phyloP scores from a whole-genome alignment of 2,888 invertebrate species.

The Chalcis sispes region DNA sequence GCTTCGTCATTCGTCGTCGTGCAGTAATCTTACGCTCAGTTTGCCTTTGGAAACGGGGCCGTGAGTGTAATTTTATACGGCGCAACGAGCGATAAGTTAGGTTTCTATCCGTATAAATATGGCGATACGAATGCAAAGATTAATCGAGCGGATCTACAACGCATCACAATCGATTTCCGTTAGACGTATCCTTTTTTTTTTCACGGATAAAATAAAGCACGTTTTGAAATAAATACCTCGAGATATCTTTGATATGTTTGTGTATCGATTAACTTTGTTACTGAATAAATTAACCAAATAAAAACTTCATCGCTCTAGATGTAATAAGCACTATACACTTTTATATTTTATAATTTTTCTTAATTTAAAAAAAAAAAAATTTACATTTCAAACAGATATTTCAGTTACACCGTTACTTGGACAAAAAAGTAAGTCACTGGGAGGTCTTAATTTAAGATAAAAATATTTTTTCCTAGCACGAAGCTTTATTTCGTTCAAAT shows the following conservation, averaged over 20 bases:
- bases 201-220: no score
- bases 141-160: slow-evolving; percentile 58
- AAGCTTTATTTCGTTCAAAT: slow-evolving; percentile 12
- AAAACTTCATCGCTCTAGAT: no score
- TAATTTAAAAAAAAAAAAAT: neutral
- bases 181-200: slow-evolving; percentile 69
- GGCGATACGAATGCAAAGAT: slow-evolving; percentile 62
- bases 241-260: neutral
- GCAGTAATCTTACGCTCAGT: slow-evolving; percentile 12
- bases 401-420: slow-evolving; percentile 59
- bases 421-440: slow-evolving; percentile 62
- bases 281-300: no score
- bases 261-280: no score
- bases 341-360: slow-evolving; percentile 31
- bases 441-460: neutral
- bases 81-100: slow-evolving; percentile 51
- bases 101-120: slow-evolving; percentile 59
- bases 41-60: slow-evolving; percentile 11
- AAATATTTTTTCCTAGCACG: neutral
- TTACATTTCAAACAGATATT: slow-evolving; percentile 60
- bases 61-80: no score
- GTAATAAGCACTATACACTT: no score
- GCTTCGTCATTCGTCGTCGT: neutral
- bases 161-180: slow-evolving; percentile 49
- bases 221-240: neutral